These are phyloP conservation scores for Tauraco hartlaubi DNA, from an alignment of 2,797 vertebrate species.

Conservation along the genomic window DNA sequence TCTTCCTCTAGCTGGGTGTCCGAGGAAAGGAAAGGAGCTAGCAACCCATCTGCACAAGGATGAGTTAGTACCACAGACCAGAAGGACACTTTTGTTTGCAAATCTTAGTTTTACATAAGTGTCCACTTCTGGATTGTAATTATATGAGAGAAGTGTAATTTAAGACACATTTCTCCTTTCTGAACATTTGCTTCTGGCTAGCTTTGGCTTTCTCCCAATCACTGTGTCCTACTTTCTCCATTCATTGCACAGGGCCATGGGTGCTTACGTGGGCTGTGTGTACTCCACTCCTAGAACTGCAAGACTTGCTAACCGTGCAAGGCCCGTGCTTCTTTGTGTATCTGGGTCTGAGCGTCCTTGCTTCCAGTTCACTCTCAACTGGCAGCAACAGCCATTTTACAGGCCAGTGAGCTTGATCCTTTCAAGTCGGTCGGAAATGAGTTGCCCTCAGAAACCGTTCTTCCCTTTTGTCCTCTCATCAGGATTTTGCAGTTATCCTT, in stretches of 20 bases:
- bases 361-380: conserved; percentile 13
- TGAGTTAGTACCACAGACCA: neutral
- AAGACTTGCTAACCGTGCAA: neutral
- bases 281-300: neutral
- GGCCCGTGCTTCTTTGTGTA: neutral
- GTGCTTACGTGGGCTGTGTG: neutral
- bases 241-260: neutral
- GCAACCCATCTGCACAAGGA: neutral
- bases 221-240: neutral
- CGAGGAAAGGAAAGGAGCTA: neutral
- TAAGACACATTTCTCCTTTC: neutral
- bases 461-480: conserved; percentile 68
- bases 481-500: conserved; percentile 63
- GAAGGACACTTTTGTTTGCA: neutral
- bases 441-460: conserved; percentile 51
- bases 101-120: neutral
- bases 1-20: neutral
- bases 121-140: neutral
- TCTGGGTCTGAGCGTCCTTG: conserved; percentile 25
- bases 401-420: conserved; percentile 44
- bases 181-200: neutral
- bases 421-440: conserved; percentile 65
- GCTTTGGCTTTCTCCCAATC: neutral
- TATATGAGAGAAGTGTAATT: neutral
- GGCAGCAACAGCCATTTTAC: conserved; percentile 54